Conservation (phyloP, 2,888 invertebrate species). For the Acanthosepion pharaonis region DNA sequence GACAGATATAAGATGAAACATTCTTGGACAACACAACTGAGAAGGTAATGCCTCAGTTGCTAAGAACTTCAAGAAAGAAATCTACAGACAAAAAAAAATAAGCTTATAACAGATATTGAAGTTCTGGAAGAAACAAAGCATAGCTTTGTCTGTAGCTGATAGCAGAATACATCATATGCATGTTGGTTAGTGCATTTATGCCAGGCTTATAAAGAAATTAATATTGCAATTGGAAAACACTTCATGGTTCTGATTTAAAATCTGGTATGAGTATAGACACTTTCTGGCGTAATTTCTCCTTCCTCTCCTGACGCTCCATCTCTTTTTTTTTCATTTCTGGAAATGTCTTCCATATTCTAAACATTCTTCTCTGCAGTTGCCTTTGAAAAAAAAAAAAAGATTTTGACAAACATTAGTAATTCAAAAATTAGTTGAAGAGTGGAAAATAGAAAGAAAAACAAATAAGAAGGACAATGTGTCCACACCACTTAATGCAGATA, state of each 20-base stretch:
- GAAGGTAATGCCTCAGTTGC: too few relatives aligned
- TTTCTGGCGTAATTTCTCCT: slow-evolving; percentile 69
- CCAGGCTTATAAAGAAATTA: too few relatives aligned
- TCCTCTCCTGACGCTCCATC: slow-evolving; percentile 64
- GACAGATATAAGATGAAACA: too few relatives aligned
- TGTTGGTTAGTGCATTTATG: slow-evolving; percentile 36
- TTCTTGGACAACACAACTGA: too few relatives aligned
- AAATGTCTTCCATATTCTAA: slow-evolving; percentile 65
- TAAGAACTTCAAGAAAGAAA: too few relatives aligned
- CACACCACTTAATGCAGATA: too few relatives aligned
- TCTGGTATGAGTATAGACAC: slow-evolving; percentile 71
- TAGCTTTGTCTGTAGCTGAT: neutral
- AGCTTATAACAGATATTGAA: neutral
- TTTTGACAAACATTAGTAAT: too few relatives aligned
- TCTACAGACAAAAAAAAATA: too few relatives aligned
- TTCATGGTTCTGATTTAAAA: slow-evolving; percentile 58
- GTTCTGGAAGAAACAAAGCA: slow-evolving; percentile 45
- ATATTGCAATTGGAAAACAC: slow-evolving; percentile 43
- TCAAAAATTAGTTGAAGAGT: too few relatives aligned
- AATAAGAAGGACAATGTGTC: too few relatives aligned
- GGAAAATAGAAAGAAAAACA: too few relatives aligned
- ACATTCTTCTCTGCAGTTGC: slow-evolving; percentile 60
- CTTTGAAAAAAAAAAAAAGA: slow-evolving; percentile 53
- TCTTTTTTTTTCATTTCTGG: slow-evolving; percentile 65
- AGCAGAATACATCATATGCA: too few relatives aligned